Conservation (phyloP, 2,113 vertebrate species). For the Fukomys damarensis region DNA sequence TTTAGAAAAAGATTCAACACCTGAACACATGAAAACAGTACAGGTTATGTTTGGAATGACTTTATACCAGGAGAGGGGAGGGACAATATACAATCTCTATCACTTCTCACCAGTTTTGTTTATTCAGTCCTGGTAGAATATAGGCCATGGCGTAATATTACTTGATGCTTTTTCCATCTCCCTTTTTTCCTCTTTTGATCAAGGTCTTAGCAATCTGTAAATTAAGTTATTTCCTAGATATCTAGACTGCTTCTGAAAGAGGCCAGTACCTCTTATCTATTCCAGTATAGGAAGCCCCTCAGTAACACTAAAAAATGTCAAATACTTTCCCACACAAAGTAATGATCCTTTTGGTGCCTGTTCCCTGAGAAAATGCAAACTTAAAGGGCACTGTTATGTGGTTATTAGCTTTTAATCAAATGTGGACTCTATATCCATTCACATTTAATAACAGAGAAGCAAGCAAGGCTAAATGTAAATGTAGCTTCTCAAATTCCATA, state of each 20-base stretch:
- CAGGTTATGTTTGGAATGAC: not conserved
- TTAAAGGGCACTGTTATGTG: not conserved
- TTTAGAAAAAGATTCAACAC: conserved; percentile 62
- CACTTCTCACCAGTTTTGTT: not conserved
- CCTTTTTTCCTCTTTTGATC: not conserved
- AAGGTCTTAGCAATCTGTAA: conserved; percentile 16
- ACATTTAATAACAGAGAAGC: not conserved
- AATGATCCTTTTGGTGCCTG: not conserved
- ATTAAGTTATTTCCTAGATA: conserved; percentile 8
- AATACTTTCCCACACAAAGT: not conserved
- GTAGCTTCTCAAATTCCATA: not conserved
- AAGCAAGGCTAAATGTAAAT: not conserved
- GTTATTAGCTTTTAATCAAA: conserved; percentile 17
- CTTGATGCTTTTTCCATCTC: not conserved
- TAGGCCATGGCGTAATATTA: not conserved
- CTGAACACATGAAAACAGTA: not conserved
- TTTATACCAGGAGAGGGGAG: not conserved
- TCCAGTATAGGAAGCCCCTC: not conserved
- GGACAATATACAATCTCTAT: not conserved
- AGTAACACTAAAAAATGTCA: conserved; percentile 1
- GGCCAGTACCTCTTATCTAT: not conserved
- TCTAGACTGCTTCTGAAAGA: not conserved
- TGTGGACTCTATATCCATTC: not conserved
- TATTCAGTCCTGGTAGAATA: not conserved
- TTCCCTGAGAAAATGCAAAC: conserved; percentile 49